Percentiles rank a stretch among this genome's conserved stretches.
Conservation (phyloP, 1,140 invertebrate species). For the Musca domestica region DNA sequence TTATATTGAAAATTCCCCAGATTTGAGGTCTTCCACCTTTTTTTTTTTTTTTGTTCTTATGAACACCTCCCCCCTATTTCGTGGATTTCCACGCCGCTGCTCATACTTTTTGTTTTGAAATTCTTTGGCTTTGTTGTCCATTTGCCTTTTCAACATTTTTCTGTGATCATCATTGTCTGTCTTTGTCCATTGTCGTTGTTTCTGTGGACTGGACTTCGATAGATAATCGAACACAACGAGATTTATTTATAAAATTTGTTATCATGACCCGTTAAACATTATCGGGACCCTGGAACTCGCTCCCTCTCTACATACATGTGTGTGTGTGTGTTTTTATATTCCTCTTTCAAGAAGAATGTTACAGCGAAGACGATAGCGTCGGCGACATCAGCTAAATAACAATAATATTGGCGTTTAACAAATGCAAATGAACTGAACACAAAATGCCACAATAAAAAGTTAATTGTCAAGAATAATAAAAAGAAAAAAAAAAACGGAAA, state of each 20-base stretch:
- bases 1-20: no score
- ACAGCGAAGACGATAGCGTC: neutral
- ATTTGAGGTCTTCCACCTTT: no score
- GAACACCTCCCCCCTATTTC: no score
- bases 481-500: neutral
- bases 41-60: no score
- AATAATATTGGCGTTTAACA: neutral
- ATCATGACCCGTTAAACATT: slow-evolving; percentile 31
- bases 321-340: no score
- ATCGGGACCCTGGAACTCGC: slow-evolving; percentile 27
- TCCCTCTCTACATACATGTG: neutral
- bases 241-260: slow-evolving; percentile 31
- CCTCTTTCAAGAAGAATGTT: neutral
- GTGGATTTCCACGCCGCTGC: no score
- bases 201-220: no score
- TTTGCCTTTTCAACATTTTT: no score
- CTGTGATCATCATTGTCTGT: no score
- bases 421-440: slow-evolving; percentile 13
- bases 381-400: neutral
- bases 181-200: no score
- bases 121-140: no score
- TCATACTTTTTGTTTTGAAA: no score
- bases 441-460: neutral
- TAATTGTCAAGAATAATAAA: neutral
- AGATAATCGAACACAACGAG: neutral